These are phyloP conservation scores for Perodicticus potto DNA, from an alignment of 2,797 vertebrate species.

Conservation along the genomic window DNA sequence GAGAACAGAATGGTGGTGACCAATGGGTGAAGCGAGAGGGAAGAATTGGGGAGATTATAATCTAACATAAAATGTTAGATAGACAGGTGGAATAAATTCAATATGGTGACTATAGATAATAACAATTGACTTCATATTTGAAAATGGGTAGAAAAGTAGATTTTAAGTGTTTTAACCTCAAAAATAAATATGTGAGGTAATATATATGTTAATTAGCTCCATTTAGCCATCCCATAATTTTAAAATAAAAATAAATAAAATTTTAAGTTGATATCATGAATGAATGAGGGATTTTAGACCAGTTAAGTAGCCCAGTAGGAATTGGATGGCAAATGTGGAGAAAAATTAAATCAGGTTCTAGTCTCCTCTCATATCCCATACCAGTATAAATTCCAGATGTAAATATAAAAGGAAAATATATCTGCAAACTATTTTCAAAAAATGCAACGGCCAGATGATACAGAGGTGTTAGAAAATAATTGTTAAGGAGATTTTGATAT, in stretches of 20 bases:
- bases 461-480: neutral
- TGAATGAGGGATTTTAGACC: neutral
- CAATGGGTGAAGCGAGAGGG: accelerated
- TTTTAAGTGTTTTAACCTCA: neutral
- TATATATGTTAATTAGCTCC: neutral
- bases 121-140: neutral
- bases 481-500: neutral
- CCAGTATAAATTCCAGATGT: conserved; percentile 22
- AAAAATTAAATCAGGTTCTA: neutral
- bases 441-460: neutral
- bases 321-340: neutral
- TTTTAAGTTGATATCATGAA: neutral
- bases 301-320: neutral
- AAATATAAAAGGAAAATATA: conserved; percentile 3
- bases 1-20: neutral
- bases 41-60: neutral
- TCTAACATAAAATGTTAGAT: neutral
- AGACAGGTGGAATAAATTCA: neutral
- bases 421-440: neutral
- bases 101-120: neutral
- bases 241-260: neutral
- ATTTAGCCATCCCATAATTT: neutral
- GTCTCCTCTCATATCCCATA: neutral
- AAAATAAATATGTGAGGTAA: neutral
- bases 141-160: neutral